These are phyloP conservation scores for Burhinus oedicnemus DNA, from an alignment of 2,113 vertebrate genomes.

Conservation along the genomic window DNA sequence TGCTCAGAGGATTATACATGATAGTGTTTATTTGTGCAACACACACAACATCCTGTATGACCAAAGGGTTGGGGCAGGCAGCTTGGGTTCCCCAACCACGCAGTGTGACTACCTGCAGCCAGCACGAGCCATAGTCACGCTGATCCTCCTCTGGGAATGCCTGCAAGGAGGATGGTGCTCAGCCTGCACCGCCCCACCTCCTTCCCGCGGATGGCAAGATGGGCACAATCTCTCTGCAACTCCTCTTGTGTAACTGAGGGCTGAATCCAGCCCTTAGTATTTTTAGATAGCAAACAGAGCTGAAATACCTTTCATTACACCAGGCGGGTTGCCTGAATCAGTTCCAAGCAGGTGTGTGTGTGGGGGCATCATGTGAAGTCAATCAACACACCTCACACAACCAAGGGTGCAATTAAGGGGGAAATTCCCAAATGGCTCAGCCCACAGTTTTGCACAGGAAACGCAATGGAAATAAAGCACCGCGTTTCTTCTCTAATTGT, in stretches of 20 bases:
- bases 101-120: not conserved
- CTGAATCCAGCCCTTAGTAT: not conserved
- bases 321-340: not conserved
- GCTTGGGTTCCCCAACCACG: rapidly evolving
- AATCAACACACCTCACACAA: not conserved
- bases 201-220: not conserved
- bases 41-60: not conserved
- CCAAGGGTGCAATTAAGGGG: not conserved
- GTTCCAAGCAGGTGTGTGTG: not conserved
- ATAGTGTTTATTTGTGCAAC: not conserved
- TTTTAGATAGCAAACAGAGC: not conserved
- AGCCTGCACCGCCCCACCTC: not conserved
- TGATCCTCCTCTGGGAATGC: not conserved
- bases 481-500: not conserved
- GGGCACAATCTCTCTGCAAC: not conserved
- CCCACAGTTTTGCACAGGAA: slow-evolving; percentile 20
- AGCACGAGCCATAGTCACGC: not conserved
- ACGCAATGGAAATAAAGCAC: not conserved
- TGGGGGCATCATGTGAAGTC: not conserved
- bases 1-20: not conserved
- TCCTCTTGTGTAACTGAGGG: not conserved
- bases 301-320: not conserved
- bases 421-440: not conserved
- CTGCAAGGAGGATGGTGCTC: not conserved
- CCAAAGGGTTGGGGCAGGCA: not conserved